A percentile compares a stretch with the other conserved stretches of the same genome.
phyloP scores from a whole-genome alignment of 2,797 vertebrate genomes.

The Melanotaenia maccullochi region DNA sequence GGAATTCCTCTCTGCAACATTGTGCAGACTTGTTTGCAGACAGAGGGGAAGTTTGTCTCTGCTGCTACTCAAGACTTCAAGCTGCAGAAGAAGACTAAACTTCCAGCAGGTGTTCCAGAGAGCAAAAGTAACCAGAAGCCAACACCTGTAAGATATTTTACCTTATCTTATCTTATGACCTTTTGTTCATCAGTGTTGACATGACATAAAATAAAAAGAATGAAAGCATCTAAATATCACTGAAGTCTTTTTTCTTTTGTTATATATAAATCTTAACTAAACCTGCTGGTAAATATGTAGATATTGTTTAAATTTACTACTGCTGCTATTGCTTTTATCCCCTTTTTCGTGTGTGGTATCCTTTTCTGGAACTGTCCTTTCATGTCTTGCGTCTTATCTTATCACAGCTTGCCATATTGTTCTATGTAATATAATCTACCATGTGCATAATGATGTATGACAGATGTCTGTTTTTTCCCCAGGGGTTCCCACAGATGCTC shows the following conservation, averaged over 20 bases:
- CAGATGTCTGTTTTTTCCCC: conserved; percentile 42
- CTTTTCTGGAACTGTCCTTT: too few species aligned
- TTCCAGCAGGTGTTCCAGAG: conserved; percentile 16
- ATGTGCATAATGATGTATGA: conserved; percentile 27
- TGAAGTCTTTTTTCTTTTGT: neutral
- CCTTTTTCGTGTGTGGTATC: too few species aligned
- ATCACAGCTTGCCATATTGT: conserved; percentile 25
- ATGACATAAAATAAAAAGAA: neutral
- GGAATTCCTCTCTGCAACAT: conserved; percentile 1
- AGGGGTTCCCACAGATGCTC: conserved; percentile 55
- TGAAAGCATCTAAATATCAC: neutral
- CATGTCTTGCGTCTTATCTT: too few species aligned
- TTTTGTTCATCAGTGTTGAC: neutral
- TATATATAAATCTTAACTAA: too few species aligned
- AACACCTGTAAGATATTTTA: conserved; percentile 46
- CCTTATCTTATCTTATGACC: too few species aligned
- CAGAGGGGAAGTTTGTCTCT: conserved; percentile 44
- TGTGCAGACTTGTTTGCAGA: conserved; percentile 53
- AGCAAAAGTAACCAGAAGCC: conserved; percentile 9
- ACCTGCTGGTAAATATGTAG: too few species aligned
- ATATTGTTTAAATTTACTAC: too few species aligned
- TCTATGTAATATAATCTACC: conserved; percentile 21
- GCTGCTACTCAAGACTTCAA: conserved; percentile 42
- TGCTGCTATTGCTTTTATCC: too few species aligned
- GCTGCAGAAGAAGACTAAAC: conserved; percentile 32